A percentile compares a stretch with the other conserved stretches of the same genome.
Conservation (phyloP, 2,113 vertebrate species). For the Prietella phreatophila region DNA sequence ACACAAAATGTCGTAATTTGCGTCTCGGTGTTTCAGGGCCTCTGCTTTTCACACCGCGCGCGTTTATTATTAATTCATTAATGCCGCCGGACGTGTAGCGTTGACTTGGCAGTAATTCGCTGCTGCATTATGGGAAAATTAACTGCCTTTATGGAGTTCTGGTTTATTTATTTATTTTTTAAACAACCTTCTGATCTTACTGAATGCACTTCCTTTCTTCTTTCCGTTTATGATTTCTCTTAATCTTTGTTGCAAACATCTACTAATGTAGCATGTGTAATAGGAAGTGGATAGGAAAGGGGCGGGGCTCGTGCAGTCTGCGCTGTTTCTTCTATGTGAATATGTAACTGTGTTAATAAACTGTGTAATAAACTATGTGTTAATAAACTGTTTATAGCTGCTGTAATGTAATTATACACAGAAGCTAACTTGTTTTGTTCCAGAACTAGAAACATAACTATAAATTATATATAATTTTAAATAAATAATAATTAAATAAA, state of each 20-base stretch:
- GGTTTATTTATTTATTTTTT: not conserved
- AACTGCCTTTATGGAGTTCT: not conserved
- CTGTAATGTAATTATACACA: not conserved
- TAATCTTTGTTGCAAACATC: not conserved
- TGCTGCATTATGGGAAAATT: constrained; percentile 24
- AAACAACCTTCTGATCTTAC: not conserved
- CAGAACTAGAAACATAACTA: not conserved
- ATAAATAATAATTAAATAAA: too few relatives aligned
- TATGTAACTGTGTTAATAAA: not conserved
- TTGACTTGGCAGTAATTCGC: constrained; percentile 21
- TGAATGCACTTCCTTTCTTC: not conserved
- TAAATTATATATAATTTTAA: too few relatives aligned
- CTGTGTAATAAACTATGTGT: not conserved
- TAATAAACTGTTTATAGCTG: not conserved
- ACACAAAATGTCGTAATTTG: constrained; percentile 33
- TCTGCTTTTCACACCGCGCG: not conserved
- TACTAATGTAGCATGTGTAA: too few relatives aligned
- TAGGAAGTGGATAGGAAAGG: too few relatives aligned
- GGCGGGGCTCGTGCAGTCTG: not conserved
- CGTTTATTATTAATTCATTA: constrained; percentile 25
- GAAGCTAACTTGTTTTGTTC: not conserved
- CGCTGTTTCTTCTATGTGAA: not conserved
- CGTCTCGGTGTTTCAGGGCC: not conserved
- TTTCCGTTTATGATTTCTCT: not conserved
- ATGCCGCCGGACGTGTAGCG: not conserved